These are phyloP conservation scores for Seira musarum DNA, from an alignment of 2,888 invertebrate genomes.

Conservation along the genomic window DNA sequence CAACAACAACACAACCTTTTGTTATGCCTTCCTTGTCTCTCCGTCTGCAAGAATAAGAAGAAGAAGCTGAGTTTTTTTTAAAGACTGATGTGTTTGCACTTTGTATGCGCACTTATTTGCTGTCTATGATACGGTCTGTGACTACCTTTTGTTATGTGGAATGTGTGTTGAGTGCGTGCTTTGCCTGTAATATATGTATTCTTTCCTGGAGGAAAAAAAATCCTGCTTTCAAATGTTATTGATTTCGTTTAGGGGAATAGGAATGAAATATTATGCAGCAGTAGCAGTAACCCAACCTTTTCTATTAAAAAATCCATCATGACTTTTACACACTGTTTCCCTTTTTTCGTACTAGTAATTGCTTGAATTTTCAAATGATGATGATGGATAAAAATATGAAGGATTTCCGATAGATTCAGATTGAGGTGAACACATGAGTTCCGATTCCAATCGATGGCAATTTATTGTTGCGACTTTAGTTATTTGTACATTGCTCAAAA, in stretches of 20 bases:
- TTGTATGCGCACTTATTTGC: conserved; percentile 10
- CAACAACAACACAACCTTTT: no score
- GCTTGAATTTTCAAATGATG: neutral
- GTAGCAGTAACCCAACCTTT: no score
- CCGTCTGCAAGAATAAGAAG: no score
- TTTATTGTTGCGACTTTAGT: no score
- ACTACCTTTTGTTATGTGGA: conserved; percentile 9
- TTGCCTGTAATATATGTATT: no score
- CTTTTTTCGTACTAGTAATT: conserved; percentile 12
- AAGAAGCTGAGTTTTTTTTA: conserved; percentile 1
- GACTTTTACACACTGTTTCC: conserved; percentile 32
- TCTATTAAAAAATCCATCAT: conserved; percentile 36
- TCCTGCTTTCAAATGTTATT: conserved; percentile 44
- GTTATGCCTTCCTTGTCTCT: conserved; percentile 28
- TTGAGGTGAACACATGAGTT: neutral
- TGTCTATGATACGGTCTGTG: conserved; percentile 27
- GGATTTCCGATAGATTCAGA: neutral
- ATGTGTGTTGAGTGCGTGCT: conserved; percentile 30
- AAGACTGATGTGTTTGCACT: conserved; percentile 45
- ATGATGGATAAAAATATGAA: neutral
- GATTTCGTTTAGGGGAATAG: conserved; percentile 33
- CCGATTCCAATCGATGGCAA: neutral
- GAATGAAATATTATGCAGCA: conserved; percentile 13
- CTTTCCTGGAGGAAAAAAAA: conserved; percentile 28
- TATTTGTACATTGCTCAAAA: no score